Base-by-base conservation (phyloP, 2,888 invertebrate genomes). In the Meliscaeva auricollis region DNA sequence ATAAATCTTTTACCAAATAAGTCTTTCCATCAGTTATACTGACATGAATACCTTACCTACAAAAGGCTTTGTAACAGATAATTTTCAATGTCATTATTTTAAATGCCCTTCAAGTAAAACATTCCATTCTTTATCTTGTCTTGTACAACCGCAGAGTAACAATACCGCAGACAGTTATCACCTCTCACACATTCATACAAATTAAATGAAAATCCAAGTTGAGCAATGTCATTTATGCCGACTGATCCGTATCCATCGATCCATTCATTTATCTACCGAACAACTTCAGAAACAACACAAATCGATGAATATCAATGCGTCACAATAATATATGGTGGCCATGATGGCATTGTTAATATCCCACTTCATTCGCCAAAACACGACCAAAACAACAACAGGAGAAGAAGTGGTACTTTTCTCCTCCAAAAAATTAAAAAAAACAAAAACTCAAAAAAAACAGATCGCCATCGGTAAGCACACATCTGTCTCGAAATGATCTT, bases 241-340 rank as follows among this genome's bases (percentile, higher is more conserved):
- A 62, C 75, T 60, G 48, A 69, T 66, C 32, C 54, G 26, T 7
- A 32, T 35, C 48, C 52, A 76, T n/a, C n/a, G n/a, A n/a, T 81
- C 75, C 15, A 75, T 56, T 48, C 60, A 73, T 79, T 64, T n/a
- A 70, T 38, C 32, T 32, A 60, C 54, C 8, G 7, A 75, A 44
- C 38, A 54, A 66, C 75, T 22, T 66, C 54, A 54, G 56, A 64
- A 75, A 84, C 66, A 70, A 79, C n/a, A 84, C 75, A 75, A 84
- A 84, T 75, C 84, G 84, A 80, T 80, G 75, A 75, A 84, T 78
- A 84, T 79, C 79, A 84, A 80, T 80, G 84, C 66, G 70, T 75
- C 80, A 77, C 85, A 81, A 85, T 70, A 74, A 76, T 72, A 46
- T 32, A 50, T 66, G 50, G 66, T 50, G 72, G 44, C 56, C 68